phyloP scores from a whole-genome alignment of 2,113 vertebrate genomes.

The Centrocercus urophasianus region DNA sequence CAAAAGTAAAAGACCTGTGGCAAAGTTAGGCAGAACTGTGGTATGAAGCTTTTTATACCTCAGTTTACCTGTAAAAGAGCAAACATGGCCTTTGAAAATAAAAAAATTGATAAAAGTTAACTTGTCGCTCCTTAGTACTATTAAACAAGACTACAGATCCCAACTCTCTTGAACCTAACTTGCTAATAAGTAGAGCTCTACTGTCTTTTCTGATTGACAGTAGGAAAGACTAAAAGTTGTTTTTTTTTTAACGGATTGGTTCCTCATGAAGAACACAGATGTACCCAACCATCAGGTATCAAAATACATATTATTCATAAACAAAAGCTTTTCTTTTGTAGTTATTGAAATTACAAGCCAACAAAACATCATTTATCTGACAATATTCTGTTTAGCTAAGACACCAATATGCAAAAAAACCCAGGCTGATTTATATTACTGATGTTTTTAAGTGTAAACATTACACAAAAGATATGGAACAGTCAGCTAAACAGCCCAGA shows the following conservation, averaged over 20 bases:
- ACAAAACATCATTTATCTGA: neutral
- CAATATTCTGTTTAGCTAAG: neutral
- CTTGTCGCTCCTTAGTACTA: neutral
- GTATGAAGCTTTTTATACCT: rapidly evolving
- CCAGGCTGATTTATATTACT: neutral
- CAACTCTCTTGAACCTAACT: neutral
- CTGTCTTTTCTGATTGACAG: no score
- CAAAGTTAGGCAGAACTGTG: neutral
- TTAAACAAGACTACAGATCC: neutral
- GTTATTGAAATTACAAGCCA: neutral
- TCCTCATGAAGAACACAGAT: neutral
- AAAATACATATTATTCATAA: neutral
- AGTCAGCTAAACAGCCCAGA: neutral
- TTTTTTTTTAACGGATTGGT: neutral
- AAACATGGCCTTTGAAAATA: rapidly evolving
- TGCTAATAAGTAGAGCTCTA: neutral
- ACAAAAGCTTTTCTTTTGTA: neutral
- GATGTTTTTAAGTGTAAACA: neutral
- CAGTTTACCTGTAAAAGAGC: neutral
- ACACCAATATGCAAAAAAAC: neutral
- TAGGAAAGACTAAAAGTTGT: neutral
- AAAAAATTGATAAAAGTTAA: neutral
- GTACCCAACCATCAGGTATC: neutral
- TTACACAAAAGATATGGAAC: neutral
- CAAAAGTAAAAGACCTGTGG: neutral